Percentiles rank a stretch among this genome's conserved stretches.
phyloP scores from a whole-genome alignment of 2,113 vertebrate genomes.

The Rhabdornis inornatus region DNA sequence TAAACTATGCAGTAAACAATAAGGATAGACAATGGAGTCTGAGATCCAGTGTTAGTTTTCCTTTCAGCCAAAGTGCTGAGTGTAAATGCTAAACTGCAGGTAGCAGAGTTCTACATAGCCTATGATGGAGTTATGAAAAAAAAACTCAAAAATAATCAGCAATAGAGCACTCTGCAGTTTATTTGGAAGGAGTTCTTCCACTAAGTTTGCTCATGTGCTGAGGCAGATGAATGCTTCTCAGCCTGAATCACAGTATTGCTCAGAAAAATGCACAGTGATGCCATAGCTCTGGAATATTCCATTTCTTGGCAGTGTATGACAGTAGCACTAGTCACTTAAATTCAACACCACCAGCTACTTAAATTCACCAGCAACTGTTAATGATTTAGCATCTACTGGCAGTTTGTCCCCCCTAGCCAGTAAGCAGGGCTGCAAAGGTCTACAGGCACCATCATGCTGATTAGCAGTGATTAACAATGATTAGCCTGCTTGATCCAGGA shows the following conservation, averaged over 20 bases:
- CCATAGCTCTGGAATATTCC: neutral
- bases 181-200: neutral
- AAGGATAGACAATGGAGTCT: neutral
- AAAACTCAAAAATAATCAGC: neutral
- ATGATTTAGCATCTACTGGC: neutral
- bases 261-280: neutral
- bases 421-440: neutral
- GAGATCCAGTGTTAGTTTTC: neutral
- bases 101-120: neutral
- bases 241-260: neutral
- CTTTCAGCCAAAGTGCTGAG: neutral
- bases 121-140: neutral
- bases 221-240: neutral
- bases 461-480: conserved; percentile 52
- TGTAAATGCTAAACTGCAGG: neutral
- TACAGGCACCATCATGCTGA: neutral
- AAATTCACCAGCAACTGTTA: conserved; percentile 23
- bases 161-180: neutral
- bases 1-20: neutral
- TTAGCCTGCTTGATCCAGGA: conserved; percentile 52
- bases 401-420: neutral
- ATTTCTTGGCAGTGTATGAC: neutral
- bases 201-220: neutral
- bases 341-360: conserved; percentile 20
- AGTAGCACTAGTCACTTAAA: conserved; percentile 2